A percentile compares a stretch with the other conserved stretches of the same genome.
Conservation (phyloP, 2,888 invertebrate genomes). For the Celastrina argiolus region DNA sequence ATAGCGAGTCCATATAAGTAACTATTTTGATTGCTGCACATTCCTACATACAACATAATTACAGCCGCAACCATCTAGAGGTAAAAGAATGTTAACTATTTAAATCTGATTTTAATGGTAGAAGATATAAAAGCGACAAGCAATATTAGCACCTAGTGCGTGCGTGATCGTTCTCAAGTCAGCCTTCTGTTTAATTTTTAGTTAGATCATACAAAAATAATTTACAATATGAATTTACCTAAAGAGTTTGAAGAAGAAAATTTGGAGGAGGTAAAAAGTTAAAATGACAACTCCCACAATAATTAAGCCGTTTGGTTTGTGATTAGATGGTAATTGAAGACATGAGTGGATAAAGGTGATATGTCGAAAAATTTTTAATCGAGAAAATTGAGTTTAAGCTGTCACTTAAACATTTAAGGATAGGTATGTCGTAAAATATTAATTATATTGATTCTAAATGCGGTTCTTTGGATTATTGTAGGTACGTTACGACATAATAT, state of each 20-base stretch:
- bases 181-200: background rate
- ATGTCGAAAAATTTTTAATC: too few relatives aligned
- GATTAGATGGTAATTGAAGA: too few relatives aligned
- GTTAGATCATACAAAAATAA: background rate
- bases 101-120: background rate
- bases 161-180: background rate
- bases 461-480: too few relatives aligned
- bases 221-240: background rate
- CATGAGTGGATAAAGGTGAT: too few relatives aligned
- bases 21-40: background rate
- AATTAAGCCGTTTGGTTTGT: background rate
- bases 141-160: background rate
- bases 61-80: background rate
- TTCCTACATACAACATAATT: background rate
- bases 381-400: too few relatives aligned
- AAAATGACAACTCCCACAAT: background rate
- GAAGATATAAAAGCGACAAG: background rate
- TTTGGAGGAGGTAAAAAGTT: background rate
- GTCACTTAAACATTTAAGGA: too few relatives aligned
- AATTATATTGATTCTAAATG: too few relatives aligned
- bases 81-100: background rate
- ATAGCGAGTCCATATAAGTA: too few relatives aligned
- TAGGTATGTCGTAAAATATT: too few relatives aligned
- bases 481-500: too few relatives aligned
- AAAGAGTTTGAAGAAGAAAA: background rate